Evolutionary conservation across 2,113 vertebrate species (phyloP).

Genomic region (Bostrychus sinensis): DNA sequence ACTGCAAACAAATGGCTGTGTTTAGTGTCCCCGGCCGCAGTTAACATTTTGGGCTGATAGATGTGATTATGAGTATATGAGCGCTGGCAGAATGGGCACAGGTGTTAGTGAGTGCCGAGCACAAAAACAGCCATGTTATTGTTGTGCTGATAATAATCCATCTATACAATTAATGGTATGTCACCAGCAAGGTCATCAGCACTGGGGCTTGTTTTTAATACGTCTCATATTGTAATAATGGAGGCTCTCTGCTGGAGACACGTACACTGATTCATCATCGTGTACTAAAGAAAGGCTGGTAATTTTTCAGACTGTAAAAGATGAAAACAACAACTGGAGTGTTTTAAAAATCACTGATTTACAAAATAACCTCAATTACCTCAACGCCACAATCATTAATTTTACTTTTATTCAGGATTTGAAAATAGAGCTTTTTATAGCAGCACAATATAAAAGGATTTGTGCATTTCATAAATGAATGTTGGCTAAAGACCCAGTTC

Average conservation of each 20-base stretch:
- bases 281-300: neutral
- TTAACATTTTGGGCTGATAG: slow-evolving; percentile 76
- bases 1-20: slow-evolving; percentile 81
- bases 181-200: slow-evolving; percentile 69
- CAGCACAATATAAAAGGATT: slow-evolving; percentile 36
- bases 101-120: slow-evolving; percentile 62
- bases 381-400: slow-evolving; percentile 48
- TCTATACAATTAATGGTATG: slow-evolving; percentile 72
- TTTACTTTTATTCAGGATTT: slow-evolving; percentile 42
- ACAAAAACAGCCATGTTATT: slow-evolving; percentile 49
- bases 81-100: slow-evolving; percentile 65
- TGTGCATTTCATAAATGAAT: slow-evolving; percentile 61
- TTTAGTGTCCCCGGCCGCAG: slow-evolving; percentile 76
- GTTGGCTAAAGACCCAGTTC: slow-evolving; percentile 61
- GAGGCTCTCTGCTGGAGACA: slow-evolving; percentile 42
- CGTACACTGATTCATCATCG: slow-evolving; percentile 54
- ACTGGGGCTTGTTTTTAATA: slow-evolving; percentile 55
- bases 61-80: slow-evolving; percentile 79
- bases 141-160: slow-evolving; percentile 66
- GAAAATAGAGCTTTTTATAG: slow-evolving; percentile 37
- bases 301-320: slow-evolving; percentile 32
- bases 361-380: slow-evolving; percentile 66
- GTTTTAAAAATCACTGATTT: slow-evolving; percentile 50
- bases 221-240: slow-evolving; percentile 63
- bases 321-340: slow-evolving; percentile 29